phyloP scores from a whole-genome alignment of 2,113 vertebrate genomes.

The Climacteris rufus region DNA sequence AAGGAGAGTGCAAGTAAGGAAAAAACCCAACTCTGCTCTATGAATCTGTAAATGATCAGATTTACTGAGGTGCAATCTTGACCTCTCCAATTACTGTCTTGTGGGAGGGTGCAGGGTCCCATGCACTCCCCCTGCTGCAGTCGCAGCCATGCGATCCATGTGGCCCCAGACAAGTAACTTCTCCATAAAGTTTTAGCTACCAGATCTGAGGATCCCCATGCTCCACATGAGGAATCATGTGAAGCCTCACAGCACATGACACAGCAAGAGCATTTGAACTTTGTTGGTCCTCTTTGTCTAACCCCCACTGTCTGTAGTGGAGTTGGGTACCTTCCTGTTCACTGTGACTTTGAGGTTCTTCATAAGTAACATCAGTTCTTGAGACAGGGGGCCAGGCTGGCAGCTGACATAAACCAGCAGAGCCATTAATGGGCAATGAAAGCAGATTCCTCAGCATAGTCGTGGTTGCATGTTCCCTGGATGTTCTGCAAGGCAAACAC shows the following conservation, averaged over 20 bases:
- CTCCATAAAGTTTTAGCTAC: neutral
- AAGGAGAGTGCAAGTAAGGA: neutral
- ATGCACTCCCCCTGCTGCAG: neutral
- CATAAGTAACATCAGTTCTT: neutral
- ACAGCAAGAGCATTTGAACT: neutral
- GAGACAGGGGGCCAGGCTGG: neutral
- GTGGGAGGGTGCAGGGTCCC: neutral
- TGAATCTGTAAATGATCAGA: neutral
- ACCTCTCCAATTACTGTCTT: neutral
- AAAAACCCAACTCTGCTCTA: neutral
- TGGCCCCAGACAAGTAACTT: too few relatives aligned
- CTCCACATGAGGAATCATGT: neutral
- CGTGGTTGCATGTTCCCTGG: neutral
- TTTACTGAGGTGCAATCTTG: neutral
- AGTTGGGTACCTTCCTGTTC: neutral
- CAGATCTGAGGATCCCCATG: neutral
- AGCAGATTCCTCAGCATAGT: neutral
- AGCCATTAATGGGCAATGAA: neutral
- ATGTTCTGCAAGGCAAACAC: neutral
- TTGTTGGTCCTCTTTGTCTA: neutral
- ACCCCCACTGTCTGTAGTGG: too few relatives aligned
- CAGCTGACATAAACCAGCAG: neutral
- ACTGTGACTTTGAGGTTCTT: neutral
- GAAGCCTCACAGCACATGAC: neutral
- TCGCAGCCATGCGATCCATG: neutral